Evolutionary conservation across 2,797 vertebrate species (phyloP).

Genomic region (Neosilurus hyrtlii): DNA sequence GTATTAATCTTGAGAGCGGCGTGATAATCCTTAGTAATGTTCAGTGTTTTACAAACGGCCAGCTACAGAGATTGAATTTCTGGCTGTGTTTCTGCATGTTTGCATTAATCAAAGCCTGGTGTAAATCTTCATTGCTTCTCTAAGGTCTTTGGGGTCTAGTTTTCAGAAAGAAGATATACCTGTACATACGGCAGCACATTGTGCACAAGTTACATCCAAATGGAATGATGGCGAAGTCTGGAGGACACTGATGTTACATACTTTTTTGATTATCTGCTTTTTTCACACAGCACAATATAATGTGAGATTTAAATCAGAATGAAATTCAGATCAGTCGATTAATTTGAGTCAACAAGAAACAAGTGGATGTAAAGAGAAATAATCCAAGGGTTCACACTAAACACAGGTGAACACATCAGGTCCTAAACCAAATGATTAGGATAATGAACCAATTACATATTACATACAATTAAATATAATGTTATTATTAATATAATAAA

Average conservation of each 20-base stretch:
- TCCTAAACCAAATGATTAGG: too few relatives aligned
- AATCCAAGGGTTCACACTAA: neutral
- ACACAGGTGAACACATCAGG: neutral
- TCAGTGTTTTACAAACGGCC: slow-evolving; percentile 11
- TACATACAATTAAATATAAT: neutral
- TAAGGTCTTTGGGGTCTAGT: slow-evolving; percentile 31
- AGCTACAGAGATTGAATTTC: slow-evolving; percentile 25
- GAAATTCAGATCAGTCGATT: neutral
- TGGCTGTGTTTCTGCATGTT: slow-evolving; percentile 11
- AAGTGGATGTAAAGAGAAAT: neutral
- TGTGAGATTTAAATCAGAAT: neutral
- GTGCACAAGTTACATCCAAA: neutral
- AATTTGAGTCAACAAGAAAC: neutral
- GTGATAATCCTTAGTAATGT: slow-evolving; percentile 21
- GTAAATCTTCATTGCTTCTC: slow-evolving; percentile 38
- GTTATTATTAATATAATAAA: too few relatives aligned
- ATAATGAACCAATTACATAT: neutral
- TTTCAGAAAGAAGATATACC: slow-evolving; percentile 44
- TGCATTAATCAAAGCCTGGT: slow-evolving; percentile 1
- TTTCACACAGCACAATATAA: neutral
- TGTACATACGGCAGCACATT: neutral
- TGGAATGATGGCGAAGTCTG: neutral
- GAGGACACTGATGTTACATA: neutral
- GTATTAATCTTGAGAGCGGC: neutral
- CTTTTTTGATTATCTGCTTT: neutral